Evolutionary conservation across 2,797 vertebrate species (phyloP).

Genomic region (Myoxocephalus aenaeus): DNA sequence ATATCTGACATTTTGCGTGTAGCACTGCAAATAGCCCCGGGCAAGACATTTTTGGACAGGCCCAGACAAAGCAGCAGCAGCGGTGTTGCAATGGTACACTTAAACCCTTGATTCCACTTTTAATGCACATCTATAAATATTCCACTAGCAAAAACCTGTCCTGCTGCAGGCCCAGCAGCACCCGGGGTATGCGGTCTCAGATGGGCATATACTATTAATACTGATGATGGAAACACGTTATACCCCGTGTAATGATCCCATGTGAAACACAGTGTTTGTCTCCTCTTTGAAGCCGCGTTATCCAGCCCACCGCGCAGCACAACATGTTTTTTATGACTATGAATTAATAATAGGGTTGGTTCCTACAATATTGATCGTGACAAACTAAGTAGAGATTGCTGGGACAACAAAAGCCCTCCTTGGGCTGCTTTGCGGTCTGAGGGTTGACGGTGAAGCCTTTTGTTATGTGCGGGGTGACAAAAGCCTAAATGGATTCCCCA

Average conservation of each 20-base stretch:
- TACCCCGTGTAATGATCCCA: conserved; percentile 65
- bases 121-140: conserved; percentile 89
- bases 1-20: conserved; percentile 71
- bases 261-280: conserved; percentile 63
- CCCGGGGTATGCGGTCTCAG: conserved; percentile 68
- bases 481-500: conserved; percentile 67
- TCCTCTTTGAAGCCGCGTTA: conserved; percentile 65
- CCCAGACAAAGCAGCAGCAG: conserved; percentile 82
- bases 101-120: conserved; percentile 85
- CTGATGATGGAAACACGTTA: conserved; percentile 68
- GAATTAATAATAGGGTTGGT: conserved; percentile 76
- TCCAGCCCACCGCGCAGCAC: conserved; percentile 44
- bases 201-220: conserved; percentile 80
- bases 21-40: conserved; percentile 78
- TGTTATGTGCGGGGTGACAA: conserved; percentile 60
- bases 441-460: conserved; percentile 61
- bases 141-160: conserved; percentile 83
- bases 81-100: conserved; percentile 82
- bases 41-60: conserved; percentile 86
- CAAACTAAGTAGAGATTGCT: conserved; percentile 75
- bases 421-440: conserved; percentile 57
- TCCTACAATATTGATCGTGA: conserved; percentile 81
- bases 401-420: conserved; percentile 61
- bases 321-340: conserved; percentile 68
- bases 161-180: conserved; percentile 71